Evolutionary conservation across 2,888 invertebrate genomes (phyloP), one percentile per base, ranked within the genome.

Genomic region (Escarpia spicata): DNA sequence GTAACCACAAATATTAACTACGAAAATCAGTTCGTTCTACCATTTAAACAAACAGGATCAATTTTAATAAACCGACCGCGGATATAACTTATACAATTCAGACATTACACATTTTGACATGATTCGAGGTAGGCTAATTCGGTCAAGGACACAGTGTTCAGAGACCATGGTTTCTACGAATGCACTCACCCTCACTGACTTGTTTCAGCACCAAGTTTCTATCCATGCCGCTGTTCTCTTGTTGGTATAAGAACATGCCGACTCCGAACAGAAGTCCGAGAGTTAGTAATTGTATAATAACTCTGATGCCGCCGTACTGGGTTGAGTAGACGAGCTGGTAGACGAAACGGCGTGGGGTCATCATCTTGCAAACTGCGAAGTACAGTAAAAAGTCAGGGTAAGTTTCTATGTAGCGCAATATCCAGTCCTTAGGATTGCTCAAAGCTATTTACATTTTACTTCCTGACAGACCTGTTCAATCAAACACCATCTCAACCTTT

Each of bases 121-220:
- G 15, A 52, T 9, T 52, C 52, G 52, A 52, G 52, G 9, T 12
- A 52, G 52, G 15, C 9, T 52, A 9, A 52, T 37, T 37, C 37
- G 37, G 37, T 37, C 37, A 0, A 0, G 37, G 52, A 52, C 52
- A 52, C 4, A 52, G 52, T 52, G 1, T 75, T 75, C 75, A 26
- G 0, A 75, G 6, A 26, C 26, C 75, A 75, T 6, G 15, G 6
- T 26, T 75, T 75, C 75, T 26, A 6, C n/a, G 75, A n/a, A 26
- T 75, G 19, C 75, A 26, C 75, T 75, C 75, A 75, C 75, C 75
- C 3, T n/a, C 75, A 26, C 19, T n/a, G 2, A 75, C 75, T n/a
- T 75, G 75, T 75, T 75, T 75, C 75, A 75, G 75, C 75, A n/a
- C 75, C 75, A 75, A 26, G 75, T 75, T 19, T 75, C 75, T 75